Base-by-base conservation (phyloP, 1,140 invertebrate genomes). In the Yoshiicerus persimilis region DNA sequence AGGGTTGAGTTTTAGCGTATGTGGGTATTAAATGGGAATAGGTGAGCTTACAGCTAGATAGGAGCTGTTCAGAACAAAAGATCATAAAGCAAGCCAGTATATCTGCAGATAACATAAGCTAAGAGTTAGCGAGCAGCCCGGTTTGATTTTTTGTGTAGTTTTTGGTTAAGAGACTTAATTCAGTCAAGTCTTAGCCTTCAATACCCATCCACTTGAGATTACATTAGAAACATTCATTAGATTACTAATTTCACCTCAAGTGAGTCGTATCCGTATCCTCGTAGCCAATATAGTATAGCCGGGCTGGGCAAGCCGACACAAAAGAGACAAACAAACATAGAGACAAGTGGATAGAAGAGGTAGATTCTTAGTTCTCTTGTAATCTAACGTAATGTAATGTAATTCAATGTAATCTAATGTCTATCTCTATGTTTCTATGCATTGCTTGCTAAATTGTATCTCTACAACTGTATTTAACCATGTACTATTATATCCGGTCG, bases 171-270 rank as follows among this genome's bases (percentile, higher is more conserved):
- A 56, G 47, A n/a, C 47, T 56, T 56, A 56, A 56, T 56, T 56
- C 47, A 56, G 47, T 56, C 47, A 56, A 56, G 47, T 56, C 30
- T 70, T 36, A 80, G 30, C 75, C 75, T 80, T 80, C 75, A 80
- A 38, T 80, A 80, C 75, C 34, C 75, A 23, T 80, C 34, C 75
- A 80, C 75, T 80, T 70, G 27, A 80, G 27, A 80, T 80, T 80
- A 38, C 75, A 80, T 80, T 38, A 20, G 34, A 34, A 80, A 70
- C 66, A 70, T 70, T 80, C 75, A 80, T 80, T 80, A 80, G 75
- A 80, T 80, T 80, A 36, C 30, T 80, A 34, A 80, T 80, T 80
- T 80, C 75, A 80, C 75, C 75, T 80, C 75, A 80, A 80, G 75
- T 80, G 32, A 80, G 75, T 80, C 75, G 75, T 80, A 80, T 80